These are phyloP conservation scores for Porites lobata DNA, from an alignment of 92 coral and sea anemone genomes.

Conservation along the genomic window DNA sequence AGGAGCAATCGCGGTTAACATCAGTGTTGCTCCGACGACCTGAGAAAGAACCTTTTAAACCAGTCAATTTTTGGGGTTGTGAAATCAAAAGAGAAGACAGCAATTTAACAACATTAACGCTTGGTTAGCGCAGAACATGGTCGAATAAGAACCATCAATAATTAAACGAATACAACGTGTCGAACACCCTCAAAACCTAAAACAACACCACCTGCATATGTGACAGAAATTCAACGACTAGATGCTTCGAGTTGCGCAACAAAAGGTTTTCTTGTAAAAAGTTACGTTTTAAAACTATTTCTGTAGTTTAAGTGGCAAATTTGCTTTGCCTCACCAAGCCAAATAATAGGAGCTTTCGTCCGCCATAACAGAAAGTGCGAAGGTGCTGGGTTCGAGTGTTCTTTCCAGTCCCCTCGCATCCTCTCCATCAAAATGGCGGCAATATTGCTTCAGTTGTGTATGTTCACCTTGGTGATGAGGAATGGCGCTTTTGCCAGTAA, in stretches of 20 bases:
- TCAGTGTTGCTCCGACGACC: too few species aligned
- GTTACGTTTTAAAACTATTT: background rate
- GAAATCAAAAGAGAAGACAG: too few species aligned
- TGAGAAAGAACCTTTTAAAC: too few species aligned
- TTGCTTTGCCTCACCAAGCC: background rate
- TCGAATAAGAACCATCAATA: conserved; percentile 10
- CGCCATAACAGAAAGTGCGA: background rate
- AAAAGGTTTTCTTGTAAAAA: background rate
- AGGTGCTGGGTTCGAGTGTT: background rate
- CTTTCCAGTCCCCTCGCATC: conserved; percentile 31
- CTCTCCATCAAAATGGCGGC: conserved; percentile 61
- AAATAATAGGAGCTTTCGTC: background rate
- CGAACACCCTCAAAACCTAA: background rate
- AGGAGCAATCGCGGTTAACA: too few species aligned
- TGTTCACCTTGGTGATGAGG: conserved; percentile 39
- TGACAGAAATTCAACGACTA: background rate
- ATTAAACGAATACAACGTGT: conserved; percentile 33
- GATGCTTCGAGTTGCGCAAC: background rate
- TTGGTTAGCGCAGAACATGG: background rate
- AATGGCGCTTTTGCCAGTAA: background rate
- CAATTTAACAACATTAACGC: conserved; percentile 7
- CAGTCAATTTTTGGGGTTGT: too few species aligned
- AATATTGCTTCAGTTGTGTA: conserved; percentile 8
- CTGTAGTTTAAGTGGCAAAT: background rate
- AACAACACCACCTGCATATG: conserved; percentile 10